A percentile compares a stretch with the other conserved stretches of the same genome.
Conservation (phyloP, 2,888 invertebrate species). For the Eupeodes latifasciatus region DNA sequence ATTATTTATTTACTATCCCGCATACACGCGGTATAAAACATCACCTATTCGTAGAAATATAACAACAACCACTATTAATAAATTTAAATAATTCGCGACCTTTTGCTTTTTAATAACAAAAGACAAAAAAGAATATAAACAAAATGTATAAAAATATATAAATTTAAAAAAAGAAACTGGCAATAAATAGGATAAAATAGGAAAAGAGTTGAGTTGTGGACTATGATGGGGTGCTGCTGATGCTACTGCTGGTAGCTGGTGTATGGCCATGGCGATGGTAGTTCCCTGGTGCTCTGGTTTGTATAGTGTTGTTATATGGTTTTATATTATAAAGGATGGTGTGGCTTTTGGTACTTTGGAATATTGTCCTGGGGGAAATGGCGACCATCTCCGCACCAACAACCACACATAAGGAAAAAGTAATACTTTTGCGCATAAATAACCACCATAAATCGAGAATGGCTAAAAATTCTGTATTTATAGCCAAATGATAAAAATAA, state of each 20-base stretch:
- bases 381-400: constrained; percentile 73
- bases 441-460: constrained; percentile 84
- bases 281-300: not conserved
- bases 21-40: constrained; percentile 16
- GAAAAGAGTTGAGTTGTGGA: constrained; percentile 67
- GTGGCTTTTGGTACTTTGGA: constrained; percentile 35
- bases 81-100: constrained; percentile 69
- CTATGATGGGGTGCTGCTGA: constrained; percentile 22
- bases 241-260: not conserved
- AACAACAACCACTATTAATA: constrained; percentile 64
- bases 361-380: constrained; percentile 68
- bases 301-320: not conserved
- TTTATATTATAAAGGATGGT: constrained; percentile 19
- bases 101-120: constrained; percentile 54
- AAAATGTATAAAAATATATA: not conserved
- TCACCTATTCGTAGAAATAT: constrained; percentile 23
- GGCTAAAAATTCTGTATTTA: constrained; percentile 85
- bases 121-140: constrained; percentile 14
- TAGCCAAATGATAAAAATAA: constrained; percentile 85
- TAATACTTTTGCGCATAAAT: constrained; percentile 83
- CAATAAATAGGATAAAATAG: constrained; percentile 73
- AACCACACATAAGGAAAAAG: constrained; percentile 76
- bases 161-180: constrained; percentile 18
- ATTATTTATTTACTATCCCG: constrained; percentile 67
- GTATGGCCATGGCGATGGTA: not conserved